Evolutionary conservation across 2,113 vertebrate species (phyloP).

Genomic region (Poecile atricapillus): DNA sequence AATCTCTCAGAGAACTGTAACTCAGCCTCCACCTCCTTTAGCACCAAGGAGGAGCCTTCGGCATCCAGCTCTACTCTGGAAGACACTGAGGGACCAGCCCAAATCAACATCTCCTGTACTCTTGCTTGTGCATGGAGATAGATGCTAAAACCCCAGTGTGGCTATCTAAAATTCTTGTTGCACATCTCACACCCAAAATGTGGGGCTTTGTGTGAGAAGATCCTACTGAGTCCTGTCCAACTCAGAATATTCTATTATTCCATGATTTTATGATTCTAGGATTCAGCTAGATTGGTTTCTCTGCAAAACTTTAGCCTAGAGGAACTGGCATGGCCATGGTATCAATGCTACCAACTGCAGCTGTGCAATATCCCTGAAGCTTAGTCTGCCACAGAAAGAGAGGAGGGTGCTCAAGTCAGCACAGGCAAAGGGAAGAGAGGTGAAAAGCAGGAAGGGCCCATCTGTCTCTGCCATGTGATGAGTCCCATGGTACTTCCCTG

Average conservation of each 20-base stretch:
- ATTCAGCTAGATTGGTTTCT: not conserved
- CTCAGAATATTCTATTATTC: not conserved
- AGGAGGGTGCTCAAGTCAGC: not conserved
- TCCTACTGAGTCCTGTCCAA: not conserved
- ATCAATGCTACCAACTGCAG: not conserved
- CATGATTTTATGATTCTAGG: not conserved
- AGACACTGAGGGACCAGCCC: not conserved
- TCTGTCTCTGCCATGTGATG: conserved; percentile 17
- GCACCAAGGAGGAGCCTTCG: not conserved
- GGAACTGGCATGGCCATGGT: not conserved
- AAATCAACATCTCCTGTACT: not conserved
- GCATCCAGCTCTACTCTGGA: rapidly evolving
- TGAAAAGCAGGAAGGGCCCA: not conserved
- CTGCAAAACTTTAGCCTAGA: not conserved
- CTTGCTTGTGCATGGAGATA: not conserved
- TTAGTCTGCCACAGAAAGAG: not conserved
- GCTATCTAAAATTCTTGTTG: not conserved
- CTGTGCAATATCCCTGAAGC: not conserved
- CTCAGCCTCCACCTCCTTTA: not conserved
- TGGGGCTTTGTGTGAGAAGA: not conserved
- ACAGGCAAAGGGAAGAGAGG: not conserved
- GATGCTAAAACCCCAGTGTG: not conserved
- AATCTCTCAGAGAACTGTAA: not conserved
- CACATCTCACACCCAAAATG: not conserved
- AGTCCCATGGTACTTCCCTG: not conserved